These are phyloP conservation scores for Campylorhamphus procurvoides DNA, from an alignment of 2,113 vertebrate genomes.

Conservation along the genomic window DNA sequence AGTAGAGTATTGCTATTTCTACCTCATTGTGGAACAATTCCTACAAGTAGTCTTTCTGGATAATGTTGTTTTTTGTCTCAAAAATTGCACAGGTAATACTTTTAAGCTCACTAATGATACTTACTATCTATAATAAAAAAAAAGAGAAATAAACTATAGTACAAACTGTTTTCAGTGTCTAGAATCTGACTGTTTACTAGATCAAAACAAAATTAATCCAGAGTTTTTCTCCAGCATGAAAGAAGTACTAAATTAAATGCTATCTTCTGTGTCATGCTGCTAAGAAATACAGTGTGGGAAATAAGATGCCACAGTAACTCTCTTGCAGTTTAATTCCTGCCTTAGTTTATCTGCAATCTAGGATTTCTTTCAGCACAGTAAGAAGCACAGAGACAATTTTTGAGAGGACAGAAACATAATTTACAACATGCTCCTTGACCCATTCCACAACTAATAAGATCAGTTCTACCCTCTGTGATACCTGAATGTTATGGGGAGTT, in stretches of 20 bases:
- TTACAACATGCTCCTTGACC: not conserved
- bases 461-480: not conserved
- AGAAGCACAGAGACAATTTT: not conserved
- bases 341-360: constrained; percentile 1
- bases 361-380: not conserved
- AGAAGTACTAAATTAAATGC: constrained; percentile 6
- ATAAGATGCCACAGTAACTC: not conserved
- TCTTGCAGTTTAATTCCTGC: not conserved
- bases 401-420: not conserved
- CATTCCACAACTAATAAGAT: not conserved
- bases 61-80: not conserved
- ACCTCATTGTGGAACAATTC: not conserved
- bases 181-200: not conserved
- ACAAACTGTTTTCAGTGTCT: not conserved
- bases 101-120: not conserved
- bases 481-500: not conserved
- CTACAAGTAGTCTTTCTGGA: not conserved
- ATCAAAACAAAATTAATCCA: constrained; percentile 36
- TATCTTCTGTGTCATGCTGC: not conserved
- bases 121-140: not conserved
- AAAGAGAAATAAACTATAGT: not conserved
- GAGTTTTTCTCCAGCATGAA: constrained; percentile 4
- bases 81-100: not conserved
- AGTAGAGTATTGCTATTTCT: not conserved
- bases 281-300: not conserved